Conservation (phyloP, 2,797 vertebrate species). For the Myotis planiceps region DNA sequence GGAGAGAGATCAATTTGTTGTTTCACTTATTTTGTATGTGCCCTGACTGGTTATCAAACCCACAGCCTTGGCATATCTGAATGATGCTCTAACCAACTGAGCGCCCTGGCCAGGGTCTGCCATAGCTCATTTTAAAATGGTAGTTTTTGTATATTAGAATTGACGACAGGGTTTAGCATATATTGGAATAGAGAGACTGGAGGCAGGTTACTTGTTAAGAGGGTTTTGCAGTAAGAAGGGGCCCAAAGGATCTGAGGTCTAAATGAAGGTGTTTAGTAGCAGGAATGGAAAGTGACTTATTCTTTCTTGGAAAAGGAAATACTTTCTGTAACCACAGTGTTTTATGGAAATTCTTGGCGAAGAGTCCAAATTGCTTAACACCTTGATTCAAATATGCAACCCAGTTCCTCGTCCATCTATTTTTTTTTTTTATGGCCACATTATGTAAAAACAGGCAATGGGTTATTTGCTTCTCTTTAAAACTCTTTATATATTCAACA, state of each 20-base stretch:
- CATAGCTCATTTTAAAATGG: background rate
- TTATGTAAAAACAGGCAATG: background rate
- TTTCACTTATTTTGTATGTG: too few relatives aligned
- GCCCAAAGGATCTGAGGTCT: background rate
- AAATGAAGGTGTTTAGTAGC: background rate
- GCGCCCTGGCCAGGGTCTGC: background rate
- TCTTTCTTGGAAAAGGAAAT: slow-evolving; percentile 29
- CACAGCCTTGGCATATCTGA: too few relatives aligned
- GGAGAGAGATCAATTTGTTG: too few relatives aligned
- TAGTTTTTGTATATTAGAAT: background rate
- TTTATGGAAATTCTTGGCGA: slow-evolving; percentile 20
- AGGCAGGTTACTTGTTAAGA: background rate
- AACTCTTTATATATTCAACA: slow-evolving; percentile 8
- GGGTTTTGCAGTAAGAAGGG: background rate
- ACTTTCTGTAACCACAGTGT: background rate
- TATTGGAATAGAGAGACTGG: background rate
- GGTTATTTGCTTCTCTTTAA: background rate
- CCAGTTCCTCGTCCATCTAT: background rate
- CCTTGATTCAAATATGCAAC: background rate
- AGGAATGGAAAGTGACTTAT: background rate
- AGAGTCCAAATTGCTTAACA: background rate
- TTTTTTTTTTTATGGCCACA: slow-evolving; percentile 46
- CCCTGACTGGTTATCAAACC: too few relatives aligned
- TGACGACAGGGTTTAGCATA: background rate
- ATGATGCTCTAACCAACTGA: too few relatives aligned